Percentiles rank a stretch among this genome's conserved stretches.
phyloP scores from a whole-genome alignment of 30 jellyfish, hydroid and myxozoan species.

The Haliclystus octoradiatus region DNA sequence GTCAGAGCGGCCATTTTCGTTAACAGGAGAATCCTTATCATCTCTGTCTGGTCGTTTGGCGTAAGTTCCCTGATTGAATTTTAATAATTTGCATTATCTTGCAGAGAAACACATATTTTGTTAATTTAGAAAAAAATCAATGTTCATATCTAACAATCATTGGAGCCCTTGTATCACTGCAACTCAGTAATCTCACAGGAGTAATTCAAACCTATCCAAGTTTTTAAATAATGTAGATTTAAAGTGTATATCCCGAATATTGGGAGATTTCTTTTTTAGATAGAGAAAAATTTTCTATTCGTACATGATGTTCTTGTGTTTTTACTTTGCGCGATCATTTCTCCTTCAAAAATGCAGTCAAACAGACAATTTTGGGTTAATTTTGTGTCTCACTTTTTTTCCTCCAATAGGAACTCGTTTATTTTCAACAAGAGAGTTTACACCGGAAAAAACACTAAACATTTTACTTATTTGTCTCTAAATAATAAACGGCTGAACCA shows the following conservation, averaged over 20 bases:
- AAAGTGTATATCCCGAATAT: neutral
- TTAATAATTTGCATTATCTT: neutral
- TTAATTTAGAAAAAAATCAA: neutral
- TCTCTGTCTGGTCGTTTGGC: constrained; percentile 75
- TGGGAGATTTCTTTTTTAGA: too few species aligned
- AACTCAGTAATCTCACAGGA: too few species aligned
- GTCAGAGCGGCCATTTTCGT: constrained; percentile 48
- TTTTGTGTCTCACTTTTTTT: neutral
- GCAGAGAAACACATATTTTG: neutral
- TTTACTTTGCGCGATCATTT: too few species aligned
- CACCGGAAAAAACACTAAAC: too few species aligned
- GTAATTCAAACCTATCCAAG: neutral
- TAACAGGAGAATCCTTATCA: constrained; percentile 70
- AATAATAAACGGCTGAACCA: too few species aligned
- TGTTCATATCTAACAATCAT: too few species aligned
- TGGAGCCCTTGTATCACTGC: too few species aligned
- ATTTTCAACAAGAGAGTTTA: too few species aligned
- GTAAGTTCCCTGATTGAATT: constrained; percentile 12
- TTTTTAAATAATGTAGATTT: neutral
- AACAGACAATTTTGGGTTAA: neutral
- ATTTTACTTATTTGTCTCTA: too few species aligned
- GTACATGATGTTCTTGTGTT: too few species aligned
- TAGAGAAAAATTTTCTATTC: too few species aligned
- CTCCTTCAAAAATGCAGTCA: too few species aligned
- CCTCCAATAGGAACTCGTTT: neutral